Evolutionary conservation across 2,888 invertebrate genomes (phyloP).

Genomic region (Orchesella flavescens): DNA sequence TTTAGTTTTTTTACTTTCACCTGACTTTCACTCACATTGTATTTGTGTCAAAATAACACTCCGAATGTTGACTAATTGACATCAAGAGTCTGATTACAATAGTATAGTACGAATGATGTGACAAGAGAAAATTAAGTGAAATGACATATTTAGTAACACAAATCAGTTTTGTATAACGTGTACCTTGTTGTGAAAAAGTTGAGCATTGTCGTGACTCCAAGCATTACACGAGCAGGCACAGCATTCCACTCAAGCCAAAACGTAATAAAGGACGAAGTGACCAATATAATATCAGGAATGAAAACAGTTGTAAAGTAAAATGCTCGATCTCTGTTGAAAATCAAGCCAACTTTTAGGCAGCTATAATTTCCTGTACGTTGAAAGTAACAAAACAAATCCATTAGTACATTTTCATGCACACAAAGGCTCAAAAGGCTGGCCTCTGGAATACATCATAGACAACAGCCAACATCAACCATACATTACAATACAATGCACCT

Average conservation of each 20-base stretch:
- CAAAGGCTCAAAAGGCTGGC: too few species aligned
- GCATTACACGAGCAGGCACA: constrained; percentile 96
- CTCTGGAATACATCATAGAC: too few species aligned
- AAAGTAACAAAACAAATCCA: constrained; percentile 10
- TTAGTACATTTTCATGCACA: too few species aligned
- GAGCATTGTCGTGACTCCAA: constrained; percentile 96
- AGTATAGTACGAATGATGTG: too few species aligned
- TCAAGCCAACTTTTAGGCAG: constrained; percentile 93
- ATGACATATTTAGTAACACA: too few species aligned
- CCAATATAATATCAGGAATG: constrained; percentile 96
- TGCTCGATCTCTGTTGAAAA: constrained; percentile 94
- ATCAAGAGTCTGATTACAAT: too few species aligned
- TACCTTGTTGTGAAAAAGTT: constrained; percentile 92
- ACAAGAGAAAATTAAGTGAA: too few species aligned
- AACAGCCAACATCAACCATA: too few species aligned
- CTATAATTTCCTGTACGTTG: constrained; percentile 89
- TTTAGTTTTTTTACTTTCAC: neutral
- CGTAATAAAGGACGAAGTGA: constrained; percentile 96
- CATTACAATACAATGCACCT: too few species aligned
- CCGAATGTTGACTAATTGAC: too few species aligned
- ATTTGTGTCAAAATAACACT: too few species aligned
- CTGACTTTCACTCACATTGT: too few species aligned
- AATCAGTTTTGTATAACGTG: neutral
- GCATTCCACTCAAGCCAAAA: constrained; percentile 99
- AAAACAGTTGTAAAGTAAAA: constrained; percentile 98